Evolutionary conservation across 2,113 vertebrate genomes (phyloP).

Genomic region (Micromys minutus): DNA sequence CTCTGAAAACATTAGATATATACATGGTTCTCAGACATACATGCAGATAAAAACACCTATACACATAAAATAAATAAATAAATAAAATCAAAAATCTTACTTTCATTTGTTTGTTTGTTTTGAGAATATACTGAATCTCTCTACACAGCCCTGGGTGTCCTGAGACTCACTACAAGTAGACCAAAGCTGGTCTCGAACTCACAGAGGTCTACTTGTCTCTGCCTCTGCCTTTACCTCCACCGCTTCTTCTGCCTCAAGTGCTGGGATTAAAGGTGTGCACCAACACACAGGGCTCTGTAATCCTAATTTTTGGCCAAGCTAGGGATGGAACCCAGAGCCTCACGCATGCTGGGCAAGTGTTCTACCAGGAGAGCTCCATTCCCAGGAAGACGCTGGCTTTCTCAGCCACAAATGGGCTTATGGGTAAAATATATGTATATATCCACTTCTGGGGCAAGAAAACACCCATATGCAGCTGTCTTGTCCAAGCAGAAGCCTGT

Average conservation of each 20-base stretch:
- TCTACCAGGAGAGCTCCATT: background rate
- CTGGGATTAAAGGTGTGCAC: background rate
- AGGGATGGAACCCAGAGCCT: background rate
- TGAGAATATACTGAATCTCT: background rate
- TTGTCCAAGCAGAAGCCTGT: background rate
- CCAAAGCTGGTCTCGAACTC: background rate
- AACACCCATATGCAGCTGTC: background rate
- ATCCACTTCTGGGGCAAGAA: background rate
- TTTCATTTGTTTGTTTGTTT: background rate
- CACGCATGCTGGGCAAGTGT: background rate
- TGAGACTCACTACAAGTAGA: background rate
- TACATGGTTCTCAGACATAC: background rate
- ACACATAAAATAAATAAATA: background rate
- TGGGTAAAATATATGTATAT: background rate
- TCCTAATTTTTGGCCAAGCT: too few species aligned
- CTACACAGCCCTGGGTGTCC: background rate
- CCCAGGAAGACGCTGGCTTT: background rate
- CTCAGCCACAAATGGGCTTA: background rate
- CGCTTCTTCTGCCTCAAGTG: background rate
- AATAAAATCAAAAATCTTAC: background rate
- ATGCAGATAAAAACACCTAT: background rate
- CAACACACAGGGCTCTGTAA: background rate
- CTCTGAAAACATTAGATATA: background rate
- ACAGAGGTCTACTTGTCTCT: background rate
- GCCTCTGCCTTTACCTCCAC: background rate